Evolutionary conservation across 2,797 vertebrate genomes (phyloP), one percentile per base, ranked within the genome.

Genomic region (Chelon auratus): DNA sequence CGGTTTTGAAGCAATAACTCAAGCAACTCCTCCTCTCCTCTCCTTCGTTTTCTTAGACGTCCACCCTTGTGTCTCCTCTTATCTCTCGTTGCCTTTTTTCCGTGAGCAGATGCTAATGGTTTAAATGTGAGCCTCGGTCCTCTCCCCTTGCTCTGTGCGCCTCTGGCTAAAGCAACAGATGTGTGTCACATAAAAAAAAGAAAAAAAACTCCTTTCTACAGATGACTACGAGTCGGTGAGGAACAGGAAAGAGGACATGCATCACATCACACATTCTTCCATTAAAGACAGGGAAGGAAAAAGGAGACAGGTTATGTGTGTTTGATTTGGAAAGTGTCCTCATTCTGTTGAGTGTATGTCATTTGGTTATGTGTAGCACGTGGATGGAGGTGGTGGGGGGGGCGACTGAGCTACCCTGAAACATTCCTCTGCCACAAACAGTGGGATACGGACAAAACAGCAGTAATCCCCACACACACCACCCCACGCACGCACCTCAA

Each of bases 111-210:
- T 75, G 77, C 63, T 81, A 75, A 80, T 79, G 72, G 47, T 85
- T 87, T 80, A 84, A 75, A 30, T 78, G 79, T 73, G 55, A 72
- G 69, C 74, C 59, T 78, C 54, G 54, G 68, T 74, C 62, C 58
- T 72, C 72, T 64, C 11, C 33, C 48, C 68, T 59, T 18, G 53
- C 81, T 85, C 60, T 78, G 55, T 68, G 66, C 26, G 52, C 78
- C 83, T 84, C 81, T 68, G 83, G 85, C 75, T 75, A 83, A 77
- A 91, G 90, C 92, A 93, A 92, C 91, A 93, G 91, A 92, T 91
- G 91, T 87, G 82, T 88, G 75, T 75, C 48, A 72, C 62, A 67
- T 12, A 65, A 18, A 37, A 5, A 26, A 30, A 5, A 26, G 55
- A 39, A 39, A 75, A 58, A 64, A 52, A 61, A 55, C 18, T 45